Evolutionary conservation across 2,113 vertebrate species (phyloP).

Genomic region (Cisticola juncidis): DNA sequence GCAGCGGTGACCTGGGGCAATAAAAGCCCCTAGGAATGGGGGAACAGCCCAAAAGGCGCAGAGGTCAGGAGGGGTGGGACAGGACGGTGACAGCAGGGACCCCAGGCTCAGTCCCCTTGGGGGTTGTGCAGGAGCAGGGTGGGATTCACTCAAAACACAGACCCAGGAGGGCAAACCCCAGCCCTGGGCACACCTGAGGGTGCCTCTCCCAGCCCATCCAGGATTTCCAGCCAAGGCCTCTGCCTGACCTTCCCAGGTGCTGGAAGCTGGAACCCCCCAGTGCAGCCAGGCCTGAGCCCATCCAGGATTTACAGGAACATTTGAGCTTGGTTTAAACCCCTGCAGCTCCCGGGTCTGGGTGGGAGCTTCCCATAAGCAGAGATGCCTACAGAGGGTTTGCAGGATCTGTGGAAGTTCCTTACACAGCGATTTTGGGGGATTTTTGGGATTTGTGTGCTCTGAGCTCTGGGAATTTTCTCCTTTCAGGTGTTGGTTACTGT

Average conservation of each 20-base stretch:
- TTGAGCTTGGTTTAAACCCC: background rate
- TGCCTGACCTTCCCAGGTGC: background rate
- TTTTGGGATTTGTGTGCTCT: background rate
- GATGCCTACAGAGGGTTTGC: background rate
- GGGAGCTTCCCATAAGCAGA: background rate
- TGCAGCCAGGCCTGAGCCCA: background rate
- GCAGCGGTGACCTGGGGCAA: background rate
- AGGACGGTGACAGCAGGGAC: background rate
- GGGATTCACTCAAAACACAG: background rate
- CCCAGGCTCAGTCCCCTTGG: too few relatives aligned
- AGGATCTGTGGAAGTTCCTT: fast-evolving
- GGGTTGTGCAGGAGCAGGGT: background rate
- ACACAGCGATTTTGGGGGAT: background rate
- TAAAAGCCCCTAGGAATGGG: background rate
- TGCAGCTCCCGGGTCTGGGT: background rate
- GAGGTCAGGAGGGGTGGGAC: background rate
- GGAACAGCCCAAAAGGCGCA: background rate
- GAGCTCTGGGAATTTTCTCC: background rate
- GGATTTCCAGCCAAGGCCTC: background rate
- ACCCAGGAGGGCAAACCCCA: background rate
- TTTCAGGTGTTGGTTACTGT: fast-evolving
- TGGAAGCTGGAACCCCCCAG: background rate
- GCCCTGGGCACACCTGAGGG: background rate
- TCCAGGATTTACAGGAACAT: fast-evolving
- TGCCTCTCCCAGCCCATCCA: background rate